Conservation (phyloP, 1,140 invertebrate species). For the Drosophila malerkotliana region DNA sequence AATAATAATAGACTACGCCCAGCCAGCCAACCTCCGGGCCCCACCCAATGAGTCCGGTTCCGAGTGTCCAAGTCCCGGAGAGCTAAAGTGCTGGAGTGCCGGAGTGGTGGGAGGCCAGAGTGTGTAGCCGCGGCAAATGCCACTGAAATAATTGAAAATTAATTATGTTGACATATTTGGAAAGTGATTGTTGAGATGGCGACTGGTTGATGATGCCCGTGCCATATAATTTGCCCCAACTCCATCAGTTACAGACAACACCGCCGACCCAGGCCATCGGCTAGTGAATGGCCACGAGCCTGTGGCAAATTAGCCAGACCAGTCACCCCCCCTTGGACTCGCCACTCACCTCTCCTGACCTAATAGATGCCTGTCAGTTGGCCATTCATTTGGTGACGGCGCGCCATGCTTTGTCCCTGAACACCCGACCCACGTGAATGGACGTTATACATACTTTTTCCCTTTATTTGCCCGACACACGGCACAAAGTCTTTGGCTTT, state of each 20-base stretch:
- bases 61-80: not conserved
- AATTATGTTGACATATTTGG: slow-evolving; percentile 82
- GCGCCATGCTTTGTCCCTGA: slow-evolving; percentile 36
- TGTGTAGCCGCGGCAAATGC: slow-evolving; percentile 48
- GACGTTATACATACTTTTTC: slow-evolving; percentile 37
- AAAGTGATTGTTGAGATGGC: slow-evolving; percentile 79
- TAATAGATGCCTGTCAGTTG: slow-evolving; percentile 65
- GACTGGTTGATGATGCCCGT: slow-evolving; percentile 53
- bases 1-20: slow-evolving; percentile 69
- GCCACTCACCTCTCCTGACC: slow-evolving; percentile 1
- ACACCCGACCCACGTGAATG: slow-evolving; percentile 37
- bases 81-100: not conserved
- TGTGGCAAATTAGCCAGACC: slow-evolving; percentile 58
- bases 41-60: slow-evolving; percentile 23
- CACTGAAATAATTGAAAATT: slow-evolving; percentile 80
- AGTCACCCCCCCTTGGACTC: slow-evolving; percentile 1
- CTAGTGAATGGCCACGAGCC: slow-evolving; percentile 14
- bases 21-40: slow-evolving; percentile 13
- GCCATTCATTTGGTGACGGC: slow-evolving; percentile 55
- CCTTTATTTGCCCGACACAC: slow-evolving; percentile 48
- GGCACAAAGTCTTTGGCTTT: slow-evolving; percentile 60
- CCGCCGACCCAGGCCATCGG: not conserved
- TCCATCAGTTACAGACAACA: slow-evolving; percentile 19
- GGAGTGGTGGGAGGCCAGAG: slow-evolving; percentile 6
- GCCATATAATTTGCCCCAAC: slow-evolving; percentile 53